Base-by-base conservation (phyloP, 2,113 vertebrate species). In the Sitta europaea region DNA sequence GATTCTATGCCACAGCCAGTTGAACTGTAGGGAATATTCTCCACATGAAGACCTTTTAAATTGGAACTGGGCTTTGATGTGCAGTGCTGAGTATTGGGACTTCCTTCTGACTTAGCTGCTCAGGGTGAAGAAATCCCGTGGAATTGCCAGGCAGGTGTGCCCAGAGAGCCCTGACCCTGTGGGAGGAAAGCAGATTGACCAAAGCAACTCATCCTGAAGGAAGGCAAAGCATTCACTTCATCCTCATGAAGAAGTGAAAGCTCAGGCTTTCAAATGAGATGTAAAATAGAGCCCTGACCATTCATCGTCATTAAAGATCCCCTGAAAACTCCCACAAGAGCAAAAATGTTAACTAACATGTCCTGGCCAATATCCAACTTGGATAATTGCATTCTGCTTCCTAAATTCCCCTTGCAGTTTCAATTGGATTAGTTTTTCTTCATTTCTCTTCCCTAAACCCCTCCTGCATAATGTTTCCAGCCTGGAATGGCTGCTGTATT, bases 391-490 rank as follows among this genome's bases (percentile, higher is more conserved):
- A 96, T 96, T 96, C 91, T 63, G 84, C 67, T 84, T 87, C 94
- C 88, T 84, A 94, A 96, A 97, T 96, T 94, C 95, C 94, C 96
- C 65, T 82, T 81, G 54, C 86, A 90, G 83, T 68, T 95, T 95
- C 94, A 95, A 95, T 92, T 96, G 96, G 91, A 96, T 95, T 96
- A 88, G 88, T 89, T 97, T 97, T 94, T 94, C 90, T 96, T 97
- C 92, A 90, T 92, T 93, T 90, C 92, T 92, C 86, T 94, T 89
- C 93, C 87, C 92, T 17, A 96, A 95, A 31, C 72, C 88, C 61
- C 95, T 92, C 90, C 88, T 92, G 92, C 66, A 55, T n/a, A 84
- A 94, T 54, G 81, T 68, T 96, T 83, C 76, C 23, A 93, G 48
- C 75, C 65, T 14, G 6, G 86, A 94, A 96, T 84, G 82, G 86